A percentile compares a stretch with the other conserved stretches of the same genome.
These are phyloP conservation scores for Rhabdomys pumilio DNA, from an alignment of 2,797 vertebrate species.

Conservation along the genomic window DNA sequence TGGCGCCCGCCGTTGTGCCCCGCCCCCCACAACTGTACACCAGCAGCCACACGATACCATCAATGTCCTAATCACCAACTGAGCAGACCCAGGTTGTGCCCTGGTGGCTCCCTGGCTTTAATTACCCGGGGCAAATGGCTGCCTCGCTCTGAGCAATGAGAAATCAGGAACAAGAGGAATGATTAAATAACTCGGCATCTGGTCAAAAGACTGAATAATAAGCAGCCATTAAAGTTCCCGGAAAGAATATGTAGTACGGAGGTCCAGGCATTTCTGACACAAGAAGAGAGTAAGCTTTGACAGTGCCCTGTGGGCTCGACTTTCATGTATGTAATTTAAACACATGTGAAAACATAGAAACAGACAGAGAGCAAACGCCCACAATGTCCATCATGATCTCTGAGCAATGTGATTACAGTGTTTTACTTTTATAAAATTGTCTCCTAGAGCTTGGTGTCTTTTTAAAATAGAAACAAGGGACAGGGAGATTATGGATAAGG, in stretches of 20 bases:
- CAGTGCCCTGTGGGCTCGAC: neutral
- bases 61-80: neutral
- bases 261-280: neutral
- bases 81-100: constrained; percentile 4
- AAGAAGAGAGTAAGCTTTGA: constrained; percentile 45
- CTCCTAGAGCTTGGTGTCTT: neutral
- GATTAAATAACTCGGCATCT: constrained; percentile 56
- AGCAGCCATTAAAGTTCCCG: constrained; percentile 37
- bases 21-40: neutral
- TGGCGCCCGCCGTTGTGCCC: neutral
- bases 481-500: neutral
- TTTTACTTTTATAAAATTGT: constrained; percentile 16
- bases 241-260: neutral
- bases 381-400: constrained; percentile 11
- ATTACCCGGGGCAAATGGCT: constrained; percentile 55
- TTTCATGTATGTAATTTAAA: constrained; percentile 45
- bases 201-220: constrained; percentile 5
- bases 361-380: constrained; percentile 2
- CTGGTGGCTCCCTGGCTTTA: neutral
- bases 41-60: accelerated
- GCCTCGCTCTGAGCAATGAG: constrained; percentile 58
- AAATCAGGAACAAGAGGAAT: constrained; percentile 44
- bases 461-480: constrained; percentile 54
- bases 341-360: neutral
- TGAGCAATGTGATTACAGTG: neutral